Percentiles rank a stretch among this genome's conserved stretches.
Evolutionary conservation across 2,888 invertebrate species (phyloP).

Genomic region (Athalia rosae): DNA sequence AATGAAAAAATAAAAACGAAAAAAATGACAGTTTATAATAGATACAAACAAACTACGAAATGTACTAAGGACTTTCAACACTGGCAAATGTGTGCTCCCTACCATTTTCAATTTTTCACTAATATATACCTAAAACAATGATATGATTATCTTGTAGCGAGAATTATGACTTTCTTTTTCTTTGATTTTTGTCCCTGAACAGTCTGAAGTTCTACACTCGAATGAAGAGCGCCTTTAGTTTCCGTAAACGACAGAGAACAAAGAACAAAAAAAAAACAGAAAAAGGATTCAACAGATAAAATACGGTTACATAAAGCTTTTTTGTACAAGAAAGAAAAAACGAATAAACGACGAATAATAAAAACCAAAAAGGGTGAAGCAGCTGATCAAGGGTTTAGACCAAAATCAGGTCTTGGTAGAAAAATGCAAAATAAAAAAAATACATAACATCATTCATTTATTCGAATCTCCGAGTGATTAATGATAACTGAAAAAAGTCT

Average conservation of each 20-base stretch:
- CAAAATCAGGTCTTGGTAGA: slow-evolving; percentile 6
- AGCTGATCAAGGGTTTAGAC: slow-evolving; percentile 1
- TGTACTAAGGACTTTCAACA: neutral
- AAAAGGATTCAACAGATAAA: slow-evolving; percentile 1
- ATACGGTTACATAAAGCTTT: neutral
- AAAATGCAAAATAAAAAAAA: neutral
- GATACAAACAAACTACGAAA: neutral
- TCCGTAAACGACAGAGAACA: neutral
- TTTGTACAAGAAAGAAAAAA: slow-evolving; percentile 14
- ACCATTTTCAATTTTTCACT: slow-evolving; percentile 61
- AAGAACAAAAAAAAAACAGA: slow-evolving; percentile 3
- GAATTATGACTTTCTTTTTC: too few relatives aligned
- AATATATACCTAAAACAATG: neutral
- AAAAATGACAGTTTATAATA: neutral
- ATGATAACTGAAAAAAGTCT: neutral
- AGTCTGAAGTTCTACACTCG: too few relatives aligned
- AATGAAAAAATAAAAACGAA: neutral
- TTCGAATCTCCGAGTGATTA: neutral
- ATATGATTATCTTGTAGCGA: too few relatives aligned
- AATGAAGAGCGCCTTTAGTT: too few relatives aligned
- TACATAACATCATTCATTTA: neutral
- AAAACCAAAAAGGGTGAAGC: slow-evolving; percentile 24
- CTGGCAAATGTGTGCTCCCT: slow-evolving; percentile 56
- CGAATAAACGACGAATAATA: slow-evolving; percentile 23
- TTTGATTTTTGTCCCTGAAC: too few relatives aligned